phyloP scores from a whole-genome alignment of 2,888 invertebrate genomes.

The Resseliella maxima region DNA sequence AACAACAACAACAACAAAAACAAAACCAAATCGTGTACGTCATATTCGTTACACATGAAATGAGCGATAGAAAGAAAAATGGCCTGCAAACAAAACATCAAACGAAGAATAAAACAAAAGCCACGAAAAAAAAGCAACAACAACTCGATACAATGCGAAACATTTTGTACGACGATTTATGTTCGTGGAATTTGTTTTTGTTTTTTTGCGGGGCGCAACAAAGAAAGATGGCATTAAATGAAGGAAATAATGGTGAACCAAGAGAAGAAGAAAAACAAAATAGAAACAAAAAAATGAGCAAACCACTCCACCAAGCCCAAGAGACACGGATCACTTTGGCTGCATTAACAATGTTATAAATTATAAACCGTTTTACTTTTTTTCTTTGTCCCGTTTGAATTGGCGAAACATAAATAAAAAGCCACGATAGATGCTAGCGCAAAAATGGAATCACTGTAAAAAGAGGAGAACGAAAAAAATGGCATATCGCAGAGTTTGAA shows the following conservation, averaged over 20 bases:
- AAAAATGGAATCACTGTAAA: not conserved
- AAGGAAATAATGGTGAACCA: not conserved
- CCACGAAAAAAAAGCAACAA: not conserved
- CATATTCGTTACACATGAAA: conserved; percentile 48
- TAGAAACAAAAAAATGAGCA: not conserved
- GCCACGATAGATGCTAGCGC: not conserved
- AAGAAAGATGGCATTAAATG: conserved; percentile 39
- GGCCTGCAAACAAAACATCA: conserved; percentile 31
- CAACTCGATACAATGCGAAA: not conserved
- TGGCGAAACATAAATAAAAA: conserved; percentile 20
- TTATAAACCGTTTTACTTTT: conserved; percentile 12
- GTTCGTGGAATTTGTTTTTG: conserved; percentile 46
- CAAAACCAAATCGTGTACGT: conserved; percentile 35
- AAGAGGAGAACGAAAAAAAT: not conserved
- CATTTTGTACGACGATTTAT: conserved; percentile 10
- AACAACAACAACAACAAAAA: no score
- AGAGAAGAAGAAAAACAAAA: not conserved
- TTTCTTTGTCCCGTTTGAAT: not conserved
- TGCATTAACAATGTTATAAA: conserved; percentile 53
- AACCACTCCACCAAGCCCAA: not conserved
- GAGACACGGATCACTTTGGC: conserved; percentile 26
- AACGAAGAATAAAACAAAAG: not conserved
- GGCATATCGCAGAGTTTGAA: not conserved
- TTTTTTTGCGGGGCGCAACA: conserved; percentile 35
- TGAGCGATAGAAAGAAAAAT: conserved; percentile 50